These are phyloP conservation scores for Troides helena DNA, from an alignment of 2,888 invertebrate genomes.

Conservation along the genomic window DNA sequence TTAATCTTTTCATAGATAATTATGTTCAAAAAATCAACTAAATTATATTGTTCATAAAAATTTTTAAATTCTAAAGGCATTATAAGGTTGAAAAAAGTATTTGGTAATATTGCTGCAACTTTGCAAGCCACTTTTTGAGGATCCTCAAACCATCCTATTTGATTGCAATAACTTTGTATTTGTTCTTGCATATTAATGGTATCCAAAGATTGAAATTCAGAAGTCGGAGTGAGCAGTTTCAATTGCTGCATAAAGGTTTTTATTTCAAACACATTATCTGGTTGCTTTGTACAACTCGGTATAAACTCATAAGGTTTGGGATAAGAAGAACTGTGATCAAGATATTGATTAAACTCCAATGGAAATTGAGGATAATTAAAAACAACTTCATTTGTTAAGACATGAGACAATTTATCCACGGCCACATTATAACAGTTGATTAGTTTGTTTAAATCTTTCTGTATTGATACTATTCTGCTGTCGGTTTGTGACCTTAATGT, in stretches of 20 bases:
- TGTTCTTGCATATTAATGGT: slow-evolving; percentile 66
- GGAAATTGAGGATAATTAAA: slow-evolving; percentile 83
- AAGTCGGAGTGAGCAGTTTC: slow-evolving; percentile 74
- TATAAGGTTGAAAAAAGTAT: slow-evolving; percentile 59
- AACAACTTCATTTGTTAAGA: slow-evolving; percentile 81
- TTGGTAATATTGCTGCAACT: slow-evolving; percentile 66
- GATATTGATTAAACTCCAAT: slow-evolving; percentile 80
- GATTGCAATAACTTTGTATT: slow-evolving; percentile 72
- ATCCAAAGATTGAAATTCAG: slow-evolving; percentile 66
- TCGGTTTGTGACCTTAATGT: slow-evolving; percentile 66
- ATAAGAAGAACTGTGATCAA: slow-evolving; percentile 70
- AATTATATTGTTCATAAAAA: slow-evolving; percentile 68
- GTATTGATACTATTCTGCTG: slow-evolving; percentile 61
- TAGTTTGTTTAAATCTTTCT: slow-evolving; percentile 80
- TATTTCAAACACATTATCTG: slow-evolving; percentile 72
- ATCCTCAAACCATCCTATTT: slow-evolving; percentile 72
- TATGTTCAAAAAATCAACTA: slow-evolving; percentile 78
- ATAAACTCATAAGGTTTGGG: slow-evolving; percentile 86
- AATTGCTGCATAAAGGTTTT: slow-evolving; percentile 76
- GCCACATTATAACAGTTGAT: slow-evolving; percentile 84
- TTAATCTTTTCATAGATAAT: slow-evolving; percentile 78
- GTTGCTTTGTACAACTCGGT: slow-evolving; percentile 79
- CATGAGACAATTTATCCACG: slow-evolving; percentile 80
- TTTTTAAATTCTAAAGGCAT: slow-evolving; percentile 59
- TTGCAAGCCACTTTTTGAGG: slow-evolving; percentile 73